Conservation (phyloP, 2,113 vertebrate genomes). For the Bos javanicus region DNA sequence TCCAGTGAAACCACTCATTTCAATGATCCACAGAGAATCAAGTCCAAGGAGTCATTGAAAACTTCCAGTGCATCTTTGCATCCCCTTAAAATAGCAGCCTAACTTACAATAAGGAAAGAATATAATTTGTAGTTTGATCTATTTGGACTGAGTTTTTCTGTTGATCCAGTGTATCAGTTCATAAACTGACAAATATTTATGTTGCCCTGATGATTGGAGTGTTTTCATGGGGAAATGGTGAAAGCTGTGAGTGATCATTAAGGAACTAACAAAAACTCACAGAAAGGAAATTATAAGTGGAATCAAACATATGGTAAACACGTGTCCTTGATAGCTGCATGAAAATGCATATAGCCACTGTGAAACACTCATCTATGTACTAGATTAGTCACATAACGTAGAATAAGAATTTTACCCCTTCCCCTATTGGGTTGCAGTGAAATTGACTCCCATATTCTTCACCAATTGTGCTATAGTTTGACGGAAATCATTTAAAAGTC, state of each 20-base stretch:
- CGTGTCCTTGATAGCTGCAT: not conserved
- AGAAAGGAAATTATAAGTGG: not conserved
- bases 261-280: not conserved
- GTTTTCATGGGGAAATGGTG: not conserved
- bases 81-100: not conserved
- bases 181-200: not conserved
- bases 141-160: not conserved
- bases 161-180: not conserved
- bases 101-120: not conserved
- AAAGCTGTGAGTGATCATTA: not conserved
- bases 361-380: not conserved
- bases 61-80: not conserved
- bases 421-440: not conserved
- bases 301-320: not conserved
- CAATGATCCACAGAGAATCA: accelerated
- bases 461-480: not conserved
- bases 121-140: not conserved
- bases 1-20: too few species aligned
- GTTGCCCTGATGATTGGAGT: not conserved
- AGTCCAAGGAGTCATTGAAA: not conserved
- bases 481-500: not conserved
- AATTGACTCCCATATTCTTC: not conserved
- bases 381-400: not conserved
- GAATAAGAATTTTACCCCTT: not conserved
- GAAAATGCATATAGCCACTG: not conserved